phyloP scores from a whole-genome alignment of 1,140 invertebrate genomes.

The Neodiprion virginianus region DNA sequence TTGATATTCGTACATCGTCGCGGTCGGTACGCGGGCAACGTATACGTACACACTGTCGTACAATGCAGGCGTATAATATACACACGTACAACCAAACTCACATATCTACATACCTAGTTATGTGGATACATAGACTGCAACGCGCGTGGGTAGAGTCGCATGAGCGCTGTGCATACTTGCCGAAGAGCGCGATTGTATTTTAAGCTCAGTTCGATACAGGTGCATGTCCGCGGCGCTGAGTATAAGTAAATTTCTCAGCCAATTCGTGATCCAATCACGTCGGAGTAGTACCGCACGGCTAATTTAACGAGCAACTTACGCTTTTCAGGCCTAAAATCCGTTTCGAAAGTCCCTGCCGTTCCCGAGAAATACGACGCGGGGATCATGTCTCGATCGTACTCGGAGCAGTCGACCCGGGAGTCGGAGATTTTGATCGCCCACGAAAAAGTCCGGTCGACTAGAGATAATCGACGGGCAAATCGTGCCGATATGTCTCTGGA shows the following conservation, averaged over 20 bases:
- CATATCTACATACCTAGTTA: neutral
- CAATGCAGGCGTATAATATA: too few relatives aligned
- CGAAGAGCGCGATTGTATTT: too few relatives aligned
- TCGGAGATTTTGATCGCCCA: neutral
- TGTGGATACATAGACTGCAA: neutral
- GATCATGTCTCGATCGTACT: constrained; percentile 28
- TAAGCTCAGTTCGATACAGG: too few relatives aligned
- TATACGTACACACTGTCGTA: neutral
- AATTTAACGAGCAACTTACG: neutral
- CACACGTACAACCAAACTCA: neutral
- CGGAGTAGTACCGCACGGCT: neutral
- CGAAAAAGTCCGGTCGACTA: neutral
- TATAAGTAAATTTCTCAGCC: neutral
- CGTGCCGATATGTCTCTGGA: constrained; percentile 39
- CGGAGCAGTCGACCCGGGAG: constrained; percentile 12
- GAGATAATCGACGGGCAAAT: constrained; percentile 26
- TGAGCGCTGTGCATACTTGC: too few relatives aligned
- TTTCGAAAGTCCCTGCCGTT: constrained; percentile 24
- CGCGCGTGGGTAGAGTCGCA: neutral
- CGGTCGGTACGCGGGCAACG: neutral
- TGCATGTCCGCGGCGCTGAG: neutral
- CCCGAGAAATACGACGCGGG: constrained; percentile 19
- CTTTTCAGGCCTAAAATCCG: constrained; percentile 29
- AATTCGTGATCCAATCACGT: neutral
- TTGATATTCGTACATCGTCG: constrained; percentile 1